Conservation (phyloP, 92 coral and sea anemone genomes). For the Anthopleura xanthogrammica region DNA sequence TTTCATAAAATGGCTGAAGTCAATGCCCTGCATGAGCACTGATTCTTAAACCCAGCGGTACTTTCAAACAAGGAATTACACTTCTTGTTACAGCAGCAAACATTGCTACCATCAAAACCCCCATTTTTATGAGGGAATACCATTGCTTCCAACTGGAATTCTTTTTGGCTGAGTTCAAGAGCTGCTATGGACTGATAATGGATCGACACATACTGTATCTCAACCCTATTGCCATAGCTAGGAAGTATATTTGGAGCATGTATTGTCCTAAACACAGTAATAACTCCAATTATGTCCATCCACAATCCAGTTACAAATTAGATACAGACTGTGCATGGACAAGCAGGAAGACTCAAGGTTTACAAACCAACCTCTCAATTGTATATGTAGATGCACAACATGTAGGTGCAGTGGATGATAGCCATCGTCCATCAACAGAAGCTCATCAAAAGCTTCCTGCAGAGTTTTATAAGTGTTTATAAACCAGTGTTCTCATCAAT, state of each 20-base stretch:
- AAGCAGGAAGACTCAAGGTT: constrained; percentile 2
- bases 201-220: not conserved
- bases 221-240: not conserved
- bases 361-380: constrained; percentile 48
- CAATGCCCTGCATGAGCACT: not conserved
- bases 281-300: not conserved
- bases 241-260: not conserved
- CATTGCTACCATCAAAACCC: not conserved
- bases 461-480: constrained; percentile 36
- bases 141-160: too few species aligned
- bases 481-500: constrained; percentile 22
- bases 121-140: too few species aligned
- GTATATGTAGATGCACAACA: not conserved
- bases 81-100: not conserved
- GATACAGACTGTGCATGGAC: constrained; percentile 14
- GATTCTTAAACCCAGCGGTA: not conserved
- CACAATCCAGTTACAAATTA: not conserved
- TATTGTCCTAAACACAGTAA: not conserved
- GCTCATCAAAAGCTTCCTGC: constrained; percentile 53
- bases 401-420: constrained; percentile 5
- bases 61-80: too few species aligned
- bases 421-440: constrained; percentile 42
- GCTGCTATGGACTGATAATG: not conserved
- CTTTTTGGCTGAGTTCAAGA: too few species aligned
- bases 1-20: not conserved